phyloP scores from a whole-genome alignment of 2,797 vertebrate species.

The Oceanodroma leucorhoa region DNA sequence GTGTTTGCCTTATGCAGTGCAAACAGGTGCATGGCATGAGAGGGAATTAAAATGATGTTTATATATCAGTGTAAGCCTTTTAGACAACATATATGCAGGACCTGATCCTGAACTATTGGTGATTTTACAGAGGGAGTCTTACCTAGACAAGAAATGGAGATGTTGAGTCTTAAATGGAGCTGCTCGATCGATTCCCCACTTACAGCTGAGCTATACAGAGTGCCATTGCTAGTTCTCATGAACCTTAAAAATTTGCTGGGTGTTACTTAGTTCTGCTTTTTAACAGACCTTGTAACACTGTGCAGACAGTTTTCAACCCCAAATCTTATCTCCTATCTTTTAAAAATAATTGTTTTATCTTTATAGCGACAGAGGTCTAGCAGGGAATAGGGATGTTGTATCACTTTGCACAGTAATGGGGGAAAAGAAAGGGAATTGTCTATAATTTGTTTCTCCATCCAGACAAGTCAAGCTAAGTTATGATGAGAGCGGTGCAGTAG shows the following conservation, averaged over 20 bases:
- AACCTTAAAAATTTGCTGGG: neutral
- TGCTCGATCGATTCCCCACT: neutral
- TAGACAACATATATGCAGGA: neutral
- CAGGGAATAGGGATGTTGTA: conserved; percentile 34
- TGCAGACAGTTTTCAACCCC: conserved; percentile 32
- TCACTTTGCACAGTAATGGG: conserved; percentile 54
- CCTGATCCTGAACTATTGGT: neutral
- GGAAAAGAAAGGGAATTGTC: conserved; percentile 46
- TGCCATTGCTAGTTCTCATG: neutral
- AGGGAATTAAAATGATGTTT: neutral
- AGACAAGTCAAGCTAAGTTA: conserved; percentile 74
- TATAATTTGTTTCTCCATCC: conserved; percentile 74
- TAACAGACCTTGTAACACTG: neutral
- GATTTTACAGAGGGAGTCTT: neutral
- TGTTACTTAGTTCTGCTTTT: conserved; percentile 25
- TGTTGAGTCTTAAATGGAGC: neutral
- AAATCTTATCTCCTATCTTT: conserved; percentile 43
- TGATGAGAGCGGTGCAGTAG: conserved; percentile 48
- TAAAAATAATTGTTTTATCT: conserved; percentile 62
- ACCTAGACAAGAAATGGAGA: neutral
- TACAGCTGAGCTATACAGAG: neutral
- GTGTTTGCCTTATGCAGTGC: neutral
- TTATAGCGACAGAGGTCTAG: conserved; percentile 47
- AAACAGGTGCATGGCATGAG: neutral
- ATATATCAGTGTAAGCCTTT: neutral